Percentiles rank a stretch among this genome's conserved stretches.
These are phyloP conservation scores for Chaetogeoica ovagalla DNA, from an alignment of 2,888 invertebrate genomes.

Conservation along the genomic window DNA sequence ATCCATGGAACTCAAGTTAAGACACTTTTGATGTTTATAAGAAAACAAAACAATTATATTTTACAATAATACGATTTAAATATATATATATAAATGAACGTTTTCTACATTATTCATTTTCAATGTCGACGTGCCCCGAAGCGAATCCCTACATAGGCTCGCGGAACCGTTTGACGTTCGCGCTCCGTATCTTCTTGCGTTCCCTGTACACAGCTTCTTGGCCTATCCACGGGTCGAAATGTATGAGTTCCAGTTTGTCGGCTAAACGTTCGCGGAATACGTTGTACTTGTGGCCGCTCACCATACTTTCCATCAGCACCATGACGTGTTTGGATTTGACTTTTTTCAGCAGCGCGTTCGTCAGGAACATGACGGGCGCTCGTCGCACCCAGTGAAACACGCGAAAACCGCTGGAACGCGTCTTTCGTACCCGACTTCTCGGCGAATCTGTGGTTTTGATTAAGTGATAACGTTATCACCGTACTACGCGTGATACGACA, in stretches of 20 bases:
- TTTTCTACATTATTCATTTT: background rate
- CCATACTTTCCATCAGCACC: slow-evolving; percentile 78
- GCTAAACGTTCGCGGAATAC: slow-evolving; percentile 71
- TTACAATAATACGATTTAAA: slow-evolving; percentile 4
- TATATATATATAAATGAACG: background rate
- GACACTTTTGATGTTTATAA: slow-evolving; percentile 1
- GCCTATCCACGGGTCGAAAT: slow-evolving; percentile 82
- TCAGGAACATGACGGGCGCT: slow-evolving; percentile 66
- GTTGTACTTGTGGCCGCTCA: slow-evolving; percentile 73
- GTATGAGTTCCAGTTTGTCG: slow-evolving; percentile 76
- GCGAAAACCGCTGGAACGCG: too few relatives aligned
- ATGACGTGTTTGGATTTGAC: slow-evolving; percentile 77
- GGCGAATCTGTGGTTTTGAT: too few relatives aligned
- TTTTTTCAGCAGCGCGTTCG: slow-evolving; percentile 71
- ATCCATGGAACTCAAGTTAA: slow-evolving; percentile 69
- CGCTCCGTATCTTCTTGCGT: slow-evolving; percentile 74
- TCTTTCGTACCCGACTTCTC: too few relatives aligned
- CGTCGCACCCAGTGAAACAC: too few relatives aligned
- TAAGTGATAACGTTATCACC: too few relatives aligned
- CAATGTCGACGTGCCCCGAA: background rate
- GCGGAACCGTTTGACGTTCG: slow-evolving; percentile 39
- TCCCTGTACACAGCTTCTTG: slow-evolving; percentile 70
- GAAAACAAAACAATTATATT: background rate
- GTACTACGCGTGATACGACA: too few relatives aligned
- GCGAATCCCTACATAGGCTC: slow-evolving; percentile 8